Conservation (phyloP, 2,113 vertebrate species). For the Seriola dumerili region DNA sequence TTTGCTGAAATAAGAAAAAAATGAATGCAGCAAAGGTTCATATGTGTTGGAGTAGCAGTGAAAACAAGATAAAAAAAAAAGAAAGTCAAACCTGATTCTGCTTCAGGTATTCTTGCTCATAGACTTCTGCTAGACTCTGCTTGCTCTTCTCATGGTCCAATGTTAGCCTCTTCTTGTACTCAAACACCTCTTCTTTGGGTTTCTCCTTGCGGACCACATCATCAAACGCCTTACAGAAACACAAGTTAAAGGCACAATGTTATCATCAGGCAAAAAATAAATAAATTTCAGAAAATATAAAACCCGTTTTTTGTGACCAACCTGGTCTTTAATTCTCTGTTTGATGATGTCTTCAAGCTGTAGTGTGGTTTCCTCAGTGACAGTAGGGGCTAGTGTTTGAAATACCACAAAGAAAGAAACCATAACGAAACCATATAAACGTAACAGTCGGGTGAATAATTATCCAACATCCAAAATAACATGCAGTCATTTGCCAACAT, state of each 20-base stretch:
- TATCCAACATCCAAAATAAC: background rate
- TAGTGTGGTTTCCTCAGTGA: conserved; percentile 96
- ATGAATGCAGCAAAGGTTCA: background rate
- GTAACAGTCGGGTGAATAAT: background rate
- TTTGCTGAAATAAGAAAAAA: conserved; percentile 83
- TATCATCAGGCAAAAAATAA: background rate
- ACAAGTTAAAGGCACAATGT: conserved; percentile 7
- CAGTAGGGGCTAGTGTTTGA: conserved; percentile 89
- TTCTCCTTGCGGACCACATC: conserved; percentile 97
- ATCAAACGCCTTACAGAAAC: conserved; percentile 90
- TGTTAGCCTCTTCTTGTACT: conserved; percentile 94
- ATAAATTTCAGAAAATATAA: background rate
- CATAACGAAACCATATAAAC: background rate
- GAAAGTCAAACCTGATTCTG: conserved; percentile 88
- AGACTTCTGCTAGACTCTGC: conserved; percentile 94
- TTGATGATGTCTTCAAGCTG: conserved; percentile 96
- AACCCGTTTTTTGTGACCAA: conserved; percentile 53
- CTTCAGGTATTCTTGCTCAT: conserved; percentile 95
- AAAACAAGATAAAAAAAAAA: background rate
- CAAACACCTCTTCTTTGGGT: conserved; percentile 93
- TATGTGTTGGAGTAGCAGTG: background rate
- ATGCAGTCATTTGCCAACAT: background rate
- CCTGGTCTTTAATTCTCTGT: conserved; percentile 97
- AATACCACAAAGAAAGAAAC: background rate
- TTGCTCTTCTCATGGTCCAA: conserved; percentile 98